Base-by-base conservation (phyloP, 2,113 vertebrate genomes). In the Nesoenas mayeri region DNA sequence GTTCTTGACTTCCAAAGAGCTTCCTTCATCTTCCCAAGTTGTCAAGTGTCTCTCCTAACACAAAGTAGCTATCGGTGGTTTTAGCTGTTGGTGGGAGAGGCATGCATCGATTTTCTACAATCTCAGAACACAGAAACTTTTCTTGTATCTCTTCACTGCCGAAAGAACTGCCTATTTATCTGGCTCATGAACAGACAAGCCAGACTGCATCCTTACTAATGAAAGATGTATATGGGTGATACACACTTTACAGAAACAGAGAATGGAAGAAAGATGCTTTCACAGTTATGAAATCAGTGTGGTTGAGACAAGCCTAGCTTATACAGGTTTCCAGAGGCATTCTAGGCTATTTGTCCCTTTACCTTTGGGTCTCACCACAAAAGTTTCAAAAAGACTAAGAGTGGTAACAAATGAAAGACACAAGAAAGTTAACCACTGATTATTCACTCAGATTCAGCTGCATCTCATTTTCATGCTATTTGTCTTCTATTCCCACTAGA, bases 231-330 rank as follows among this genome's bases (percentile, higher is more conserved):
- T 13, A 8, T 4, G 18, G 13, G 17, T 16, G 14, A 44, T 10
- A 26, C 0, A 1, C 2, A 24, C 7, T 32, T 57, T 1, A 51
- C 21, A 65, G 47, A 74, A 64, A 29, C 11, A 32, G 5, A n/a
- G 29, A 18, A 56, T 5, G 1, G 19, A 60, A 78, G 8, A 32
- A 64, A 78, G 9, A n/a, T 6, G 19, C 5, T 75, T 34, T 51
- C 34, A 42, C 4, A 58, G 26, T 5, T 32, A 74, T 0, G 3
- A 67, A 60, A 36, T 11, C 25, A 22, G 8, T 5, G 7, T 67
- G 15, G 10, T 13, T 75, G 34, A 67, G 48, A 15, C 8, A 60
- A 64, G 40, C 16, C 34, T 17, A 69, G 3, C 9, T 28, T 4
- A 64, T 2, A 10, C 2, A 9, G 2, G 42, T 56, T 87, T 47